phyloP scores from a whole-genome alignment of 2,888 invertebrate genomes.

The Auanema freiburgensis region DNA sequence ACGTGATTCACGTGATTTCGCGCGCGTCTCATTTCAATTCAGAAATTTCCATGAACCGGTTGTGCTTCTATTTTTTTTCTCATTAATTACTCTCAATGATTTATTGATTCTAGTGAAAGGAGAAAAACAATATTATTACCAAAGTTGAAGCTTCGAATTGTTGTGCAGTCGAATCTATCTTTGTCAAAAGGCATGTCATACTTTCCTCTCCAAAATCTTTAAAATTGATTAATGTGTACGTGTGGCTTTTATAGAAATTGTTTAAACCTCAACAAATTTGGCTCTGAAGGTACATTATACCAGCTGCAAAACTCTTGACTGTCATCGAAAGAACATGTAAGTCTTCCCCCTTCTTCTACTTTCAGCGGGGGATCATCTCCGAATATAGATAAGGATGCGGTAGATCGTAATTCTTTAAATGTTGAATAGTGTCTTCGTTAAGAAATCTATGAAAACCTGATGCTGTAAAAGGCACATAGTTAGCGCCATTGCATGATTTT shows the following conservation, averaged over 20 bases:
- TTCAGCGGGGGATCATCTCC: conserved; percentile 22
- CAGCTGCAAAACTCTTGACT: conserved; percentile 53
- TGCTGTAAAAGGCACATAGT: conserved; percentile 1
- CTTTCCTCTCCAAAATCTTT: conserved; percentile 49
- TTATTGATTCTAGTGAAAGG: neutral
- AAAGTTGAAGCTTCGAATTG: conserved; percentile 38
- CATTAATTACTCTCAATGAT: conserved; percentile 7
- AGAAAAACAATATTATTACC: conserved; percentile 21
- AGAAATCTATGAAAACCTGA: no score
- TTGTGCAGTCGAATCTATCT: conserved; percentile 46
- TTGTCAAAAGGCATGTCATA: conserved; percentile 45
- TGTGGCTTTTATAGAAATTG: no score
- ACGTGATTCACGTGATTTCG: no score
- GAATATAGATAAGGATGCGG: conserved; percentile 12
- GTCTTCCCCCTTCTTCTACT: conserved; percentile 44
- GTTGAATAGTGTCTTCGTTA: neutral
- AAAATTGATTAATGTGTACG: neutral
- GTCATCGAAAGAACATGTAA: conserved; percentile 55
- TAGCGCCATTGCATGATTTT: neutral
- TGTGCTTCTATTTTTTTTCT: no score
- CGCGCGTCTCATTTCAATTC: no score
- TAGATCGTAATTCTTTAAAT: conserved; percentile 10
- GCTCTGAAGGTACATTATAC: conserved; percentile 35
- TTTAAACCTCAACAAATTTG: neutral
- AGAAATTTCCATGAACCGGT: no score